Evolutionary conservation across 2,888 invertebrate species (phyloP).

Genomic region (Cephus rjabovi): DNA sequence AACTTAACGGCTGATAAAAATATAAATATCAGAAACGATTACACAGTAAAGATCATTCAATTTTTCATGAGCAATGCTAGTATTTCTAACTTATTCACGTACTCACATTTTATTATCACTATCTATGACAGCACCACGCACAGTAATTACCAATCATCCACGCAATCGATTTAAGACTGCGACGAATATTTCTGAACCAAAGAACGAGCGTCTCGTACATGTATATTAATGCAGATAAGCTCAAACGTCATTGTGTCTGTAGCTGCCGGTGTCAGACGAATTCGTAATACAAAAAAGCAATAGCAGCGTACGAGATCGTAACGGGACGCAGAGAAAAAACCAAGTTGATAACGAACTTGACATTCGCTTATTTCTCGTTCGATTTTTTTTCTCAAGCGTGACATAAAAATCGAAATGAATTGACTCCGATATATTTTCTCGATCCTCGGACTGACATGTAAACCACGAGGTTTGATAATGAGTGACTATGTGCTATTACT

Average conservation of each 20-base stretch:
- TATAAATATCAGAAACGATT: not conserved
- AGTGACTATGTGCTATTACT: too few species aligned
- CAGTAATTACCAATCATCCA: not conserved
- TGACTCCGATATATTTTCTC: too few species aligned
- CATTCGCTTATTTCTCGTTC: too few species aligned
- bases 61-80: not conserved
- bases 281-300: slow-evolving; percentile 9
- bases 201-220: not conserved
- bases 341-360: too few species aligned
- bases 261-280: slow-evolving; percentile 35
- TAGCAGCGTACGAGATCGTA: too few species aligned
- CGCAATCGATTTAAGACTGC: not conserved
- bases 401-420: too few species aligned
- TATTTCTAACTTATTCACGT: not conserved
- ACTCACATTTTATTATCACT: not conserved
- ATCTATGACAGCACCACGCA: slow-evolving; percentile 2
- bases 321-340: too few species aligned
- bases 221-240: slow-evolving; percentile 31
- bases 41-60: not conserved
- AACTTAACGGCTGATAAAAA: not conserved
- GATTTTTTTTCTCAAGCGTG: too few species aligned
- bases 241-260: slow-evolving; percentile 24
- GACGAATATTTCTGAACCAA: not conserved
- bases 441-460: too few species aligned
- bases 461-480: too few species aligned